Base-by-base conservation (phyloP, 2,888 invertebrate genomes). In the Aelia acuminata region DNA sequence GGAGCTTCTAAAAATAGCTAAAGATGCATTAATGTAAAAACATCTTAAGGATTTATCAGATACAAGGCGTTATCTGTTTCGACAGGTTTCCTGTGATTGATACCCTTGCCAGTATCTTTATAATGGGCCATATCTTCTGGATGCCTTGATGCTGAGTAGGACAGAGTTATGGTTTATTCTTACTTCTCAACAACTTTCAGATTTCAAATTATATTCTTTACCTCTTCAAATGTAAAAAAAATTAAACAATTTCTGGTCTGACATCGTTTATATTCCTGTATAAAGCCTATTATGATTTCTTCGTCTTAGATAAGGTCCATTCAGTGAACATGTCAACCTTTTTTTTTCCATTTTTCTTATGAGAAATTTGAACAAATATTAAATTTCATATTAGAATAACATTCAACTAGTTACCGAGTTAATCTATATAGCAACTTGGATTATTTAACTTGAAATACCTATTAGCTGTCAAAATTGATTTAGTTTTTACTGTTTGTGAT, bases 51-150 rank as follows among this genome's bases (percentile, higher is more conserved):
- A 35, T 70, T 70, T 70, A 31, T 70, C 63, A 70, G 31, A 70
- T 70, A 70, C 63, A 70, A 35, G 35, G 63, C 35, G 35, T 35
- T 70, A 70, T 70, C 63, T 35, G 63, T 70, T 70, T 70, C 8
- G 63, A 70, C 18, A 70, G 63, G 5, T 70, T 70, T 70, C 63
- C 35, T 70, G 31, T 31, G 63, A 70, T 70, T 70, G 63, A 35
- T 70, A 70, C 22, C 18, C 35, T 20, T 18, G 18, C 20, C 63
- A 70, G 63, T 70, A 70, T 70, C 63, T 70, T 70, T 70, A 35
- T 70, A 20, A 18, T 35, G 63, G 35, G 31, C 31, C 35, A 35
- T 70, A 70, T 70, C 63, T 70, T 7, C 31, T 70, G 13, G 20
- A 70, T 31, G 31, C 11, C 53, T 31, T 57, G 57, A 57, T 26